Evolutionary conservation across 2,888 invertebrate genomes (phyloP), one percentile per base, ranked within the genome.

Genomic region (Octonoba sinensis): DNA sequence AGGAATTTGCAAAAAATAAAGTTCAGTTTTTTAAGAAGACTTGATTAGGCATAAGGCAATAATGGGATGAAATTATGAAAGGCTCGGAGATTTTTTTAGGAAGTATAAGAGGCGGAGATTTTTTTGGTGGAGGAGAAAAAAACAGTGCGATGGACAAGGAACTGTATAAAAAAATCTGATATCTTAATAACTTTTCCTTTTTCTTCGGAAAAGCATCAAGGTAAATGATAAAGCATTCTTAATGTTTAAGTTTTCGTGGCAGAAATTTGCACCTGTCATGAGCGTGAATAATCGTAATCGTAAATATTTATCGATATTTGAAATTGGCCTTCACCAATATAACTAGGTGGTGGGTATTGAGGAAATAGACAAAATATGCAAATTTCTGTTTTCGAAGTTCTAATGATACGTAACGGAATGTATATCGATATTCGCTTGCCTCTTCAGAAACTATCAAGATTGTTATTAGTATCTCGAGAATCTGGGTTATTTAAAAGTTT

Each of bases 21-120:
- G 70, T 57, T 57, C 36, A 6, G 47, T 56, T 70, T 70, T 54
- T 81, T 81, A 46, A 69, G 59, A 62, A 54, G 60, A 60, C 79
- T 73, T 81, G 79, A 81, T 81, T 81, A 81, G 57, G 62, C 73
- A 69, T 69, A 73, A 73, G 69, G 67, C 79, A 81, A 67, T 81
- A 81, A 81, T 81, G 79, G 79, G 44, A 24, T 62, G 36, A 74
- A 81, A 74, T 81, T 81, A 69, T 67, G 64, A 62, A 47, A 62
- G 62, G 44, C 65, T 74, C 56, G 46, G 60, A 18, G 49, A 60
- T 51, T 75, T 49, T 44, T 69, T 69, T 64, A 62, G 36, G 62
- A 62, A 46, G 46, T 44, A 62, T 36, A 36, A 36, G 36, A 36
- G 36, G 36, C 36, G 36, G 36, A 36, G 8, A 18, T 36, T 62